These are phyloP conservation scores for Acleris holmiana DNA, from an alignment of 2,888 invertebrate genomes.

Conservation along the genomic window DNA sequence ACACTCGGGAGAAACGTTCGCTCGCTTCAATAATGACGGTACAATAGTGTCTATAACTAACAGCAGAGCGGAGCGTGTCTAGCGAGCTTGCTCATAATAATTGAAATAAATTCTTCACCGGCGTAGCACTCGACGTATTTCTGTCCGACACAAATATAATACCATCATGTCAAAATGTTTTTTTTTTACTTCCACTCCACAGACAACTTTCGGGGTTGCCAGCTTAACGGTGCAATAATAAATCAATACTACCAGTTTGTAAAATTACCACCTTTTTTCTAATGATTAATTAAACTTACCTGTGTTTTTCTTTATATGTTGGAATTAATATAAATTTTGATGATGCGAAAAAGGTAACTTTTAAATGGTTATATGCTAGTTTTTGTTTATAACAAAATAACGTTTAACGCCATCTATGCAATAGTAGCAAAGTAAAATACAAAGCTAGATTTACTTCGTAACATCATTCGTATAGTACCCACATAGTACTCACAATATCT, in stretches of 20 bases:
- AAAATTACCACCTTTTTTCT: too few species aligned
- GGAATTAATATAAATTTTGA: too few species aligned
- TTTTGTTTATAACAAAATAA: too few species aligned
- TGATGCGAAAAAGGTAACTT: too few species aligned
- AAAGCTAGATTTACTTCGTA: not conserved
- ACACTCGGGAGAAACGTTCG: conserved; percentile 58
- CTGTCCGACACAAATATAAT: conserved; percentile 78
- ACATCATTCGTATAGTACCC: too few species aligned
- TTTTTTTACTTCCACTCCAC: conserved; percentile 24
- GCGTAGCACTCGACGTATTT: conserved; percentile 74
- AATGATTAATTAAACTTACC: too few species aligned
- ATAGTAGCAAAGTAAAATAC: not conserved
- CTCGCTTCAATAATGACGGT: conserved; percentile 56
- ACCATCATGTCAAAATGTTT: conserved; percentile 52
- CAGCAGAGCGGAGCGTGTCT: conserved; percentile 65
- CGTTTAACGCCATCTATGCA: conserved; percentile 25
- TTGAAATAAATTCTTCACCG: conserved; percentile 81
- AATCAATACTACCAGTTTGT: conserved; percentile 23
- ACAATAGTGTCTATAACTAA: conserved; percentile 61
- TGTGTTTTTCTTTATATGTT: not conserved
- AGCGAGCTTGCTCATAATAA: conserved; percentile 74
- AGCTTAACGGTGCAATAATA: conserved; percentile 14
- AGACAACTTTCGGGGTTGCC: conserved; percentile 30
- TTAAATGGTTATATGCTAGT: too few species aligned
- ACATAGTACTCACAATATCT: too few species aligned